Percentiles rank a stretch among this genome's conserved stretches.
phyloP scores from a whole-genome alignment of 2,113 vertebrate species.

The Corythoichthys haematopterus region DNA sequence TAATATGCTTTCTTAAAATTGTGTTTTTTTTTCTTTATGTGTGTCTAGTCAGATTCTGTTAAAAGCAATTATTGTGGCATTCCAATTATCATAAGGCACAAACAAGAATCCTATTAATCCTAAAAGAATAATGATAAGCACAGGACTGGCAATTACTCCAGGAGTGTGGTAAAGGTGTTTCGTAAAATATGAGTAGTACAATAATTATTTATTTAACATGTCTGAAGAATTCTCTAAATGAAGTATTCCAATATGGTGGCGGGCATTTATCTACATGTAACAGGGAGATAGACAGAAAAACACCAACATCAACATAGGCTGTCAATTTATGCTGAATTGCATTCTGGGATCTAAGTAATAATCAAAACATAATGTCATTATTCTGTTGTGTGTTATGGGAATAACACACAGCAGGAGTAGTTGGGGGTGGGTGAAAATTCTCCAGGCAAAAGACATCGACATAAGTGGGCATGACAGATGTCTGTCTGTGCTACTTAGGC shows the following conservation, averaged over 20 bases:
- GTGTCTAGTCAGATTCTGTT: no score
- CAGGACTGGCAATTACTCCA: no score
- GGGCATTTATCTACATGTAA: neutral
- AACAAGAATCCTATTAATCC: no score
- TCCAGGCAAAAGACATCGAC: neutral
- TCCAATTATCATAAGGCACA: no score
- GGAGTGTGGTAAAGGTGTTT: no score
- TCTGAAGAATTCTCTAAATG: neutral
- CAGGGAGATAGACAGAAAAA: neutral
- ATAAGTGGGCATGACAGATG: conserved; percentile 1
- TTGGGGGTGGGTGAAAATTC: conserved; percentile 1
- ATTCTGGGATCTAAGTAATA: neutral
- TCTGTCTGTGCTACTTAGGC: conserved; percentile 21
- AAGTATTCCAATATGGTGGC: neutral
- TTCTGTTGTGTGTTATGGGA: neutral
- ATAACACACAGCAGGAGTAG: neutral
- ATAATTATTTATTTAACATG: neutral
- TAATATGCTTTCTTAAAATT: no score
- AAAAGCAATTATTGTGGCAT: no score
- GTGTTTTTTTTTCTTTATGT: no score
- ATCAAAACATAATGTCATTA: neutral
- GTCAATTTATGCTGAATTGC: neutral
- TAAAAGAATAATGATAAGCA: no score
- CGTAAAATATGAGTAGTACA: neutral
- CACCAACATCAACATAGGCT: neutral